Evolutionary conservation across 2,888 invertebrate species (phyloP).

Genomic region (Lithophane ornitopus): DNA sequence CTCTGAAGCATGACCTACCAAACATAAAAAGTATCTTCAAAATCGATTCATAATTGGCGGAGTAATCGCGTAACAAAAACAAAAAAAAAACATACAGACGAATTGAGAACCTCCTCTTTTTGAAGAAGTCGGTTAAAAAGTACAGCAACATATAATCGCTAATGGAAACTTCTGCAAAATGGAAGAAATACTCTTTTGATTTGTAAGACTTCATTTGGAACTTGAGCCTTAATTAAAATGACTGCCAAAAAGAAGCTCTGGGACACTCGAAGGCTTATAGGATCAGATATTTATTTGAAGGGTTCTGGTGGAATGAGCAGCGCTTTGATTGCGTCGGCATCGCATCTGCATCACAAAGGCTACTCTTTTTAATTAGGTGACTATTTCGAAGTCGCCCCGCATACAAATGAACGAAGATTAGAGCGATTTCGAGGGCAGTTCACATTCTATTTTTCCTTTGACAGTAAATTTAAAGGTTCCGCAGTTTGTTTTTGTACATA

Average conservation of each 20-base stretch:
- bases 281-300: slow-evolving; percentile 80
- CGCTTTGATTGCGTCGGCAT: slow-evolving; percentile 78
- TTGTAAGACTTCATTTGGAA: slow-evolving; percentile 69
- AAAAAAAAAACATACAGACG: too few relatives aligned
- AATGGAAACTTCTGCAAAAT: slow-evolving; percentile 38
- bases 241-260: slow-evolving; percentile 68
- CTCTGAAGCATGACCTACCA: too few relatives aligned
- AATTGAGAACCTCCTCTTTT: too few relatives aligned
- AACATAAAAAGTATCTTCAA: too few relatives aligned
- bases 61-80: too few relatives aligned
- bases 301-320: slow-evolving; percentile 73
- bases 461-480: slow-evolving; percentile 70
- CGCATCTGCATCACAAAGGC: slow-evolving; percentile 86
- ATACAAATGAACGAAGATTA: slow-evolving; percentile 84
- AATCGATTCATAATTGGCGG: too few relatives aligned
- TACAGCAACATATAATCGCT: slow-evolving; percentile 6
- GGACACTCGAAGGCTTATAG: slow-evolving; percentile 66
- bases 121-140: too few relatives aligned
- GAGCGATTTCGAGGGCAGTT: slow-evolving; percentile 71
- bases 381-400: slow-evolving; percentile 81
- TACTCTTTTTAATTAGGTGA: slow-evolving; percentile 86
- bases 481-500: slow-evolving; percentile 74
- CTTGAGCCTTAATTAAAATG: slow-evolving; percentile 72
- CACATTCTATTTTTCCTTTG: slow-evolving; percentile 78
- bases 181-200: slow-evolving; percentile 59